Percentiles rank a stretch among this genome's conserved stretches.
Evolutionary conservation across 2,113 vertebrate genomes (phyloP).

Genomic region (Dipodomys spectabilis): DNA sequence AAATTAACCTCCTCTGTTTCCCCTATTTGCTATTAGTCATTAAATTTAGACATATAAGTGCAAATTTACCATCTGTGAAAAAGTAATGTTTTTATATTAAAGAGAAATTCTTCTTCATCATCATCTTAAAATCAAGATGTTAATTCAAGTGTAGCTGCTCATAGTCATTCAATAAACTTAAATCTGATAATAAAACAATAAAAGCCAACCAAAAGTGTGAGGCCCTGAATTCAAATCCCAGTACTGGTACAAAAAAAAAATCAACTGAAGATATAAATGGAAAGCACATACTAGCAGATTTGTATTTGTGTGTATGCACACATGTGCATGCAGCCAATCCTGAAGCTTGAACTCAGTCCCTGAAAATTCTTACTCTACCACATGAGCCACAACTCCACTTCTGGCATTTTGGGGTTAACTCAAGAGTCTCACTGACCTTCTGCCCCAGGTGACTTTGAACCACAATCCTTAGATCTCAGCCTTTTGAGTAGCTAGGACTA

Average conservation of each 20-base stretch:
- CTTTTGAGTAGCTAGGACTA: no score
- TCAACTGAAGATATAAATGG: constrained; percentile 45
- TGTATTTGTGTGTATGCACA: not conserved
- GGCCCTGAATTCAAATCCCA: no score
- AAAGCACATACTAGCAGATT: not conserved
- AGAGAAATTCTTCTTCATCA: constrained; percentile 80
- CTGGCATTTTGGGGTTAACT: no score
- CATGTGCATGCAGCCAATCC: not conserved
- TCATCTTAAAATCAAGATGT: constrained; percentile 73
- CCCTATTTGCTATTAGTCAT: constrained; percentile 53
- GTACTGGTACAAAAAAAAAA: not conserved
- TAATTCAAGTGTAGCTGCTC: constrained; percentile 75
- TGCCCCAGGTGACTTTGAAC: no score
- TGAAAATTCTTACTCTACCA: no score
- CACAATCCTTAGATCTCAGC: no score
- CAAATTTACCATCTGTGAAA: constrained; percentile 78
- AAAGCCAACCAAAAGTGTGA: no score
- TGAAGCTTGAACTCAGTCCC: no score
- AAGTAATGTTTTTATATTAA: constrained; percentile 83
- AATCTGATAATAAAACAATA: constrained; percentile 74
- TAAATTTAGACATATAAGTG: constrained; percentile 77
- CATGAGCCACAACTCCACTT: no score
- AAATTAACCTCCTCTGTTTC: no score
- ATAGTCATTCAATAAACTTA: constrained; percentile 73
- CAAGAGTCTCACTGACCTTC: no score